These are phyloP conservation scores for Fulica atra DNA, from an alignment of 2,113 vertebrate genomes.

Conservation along the genomic window DNA sequence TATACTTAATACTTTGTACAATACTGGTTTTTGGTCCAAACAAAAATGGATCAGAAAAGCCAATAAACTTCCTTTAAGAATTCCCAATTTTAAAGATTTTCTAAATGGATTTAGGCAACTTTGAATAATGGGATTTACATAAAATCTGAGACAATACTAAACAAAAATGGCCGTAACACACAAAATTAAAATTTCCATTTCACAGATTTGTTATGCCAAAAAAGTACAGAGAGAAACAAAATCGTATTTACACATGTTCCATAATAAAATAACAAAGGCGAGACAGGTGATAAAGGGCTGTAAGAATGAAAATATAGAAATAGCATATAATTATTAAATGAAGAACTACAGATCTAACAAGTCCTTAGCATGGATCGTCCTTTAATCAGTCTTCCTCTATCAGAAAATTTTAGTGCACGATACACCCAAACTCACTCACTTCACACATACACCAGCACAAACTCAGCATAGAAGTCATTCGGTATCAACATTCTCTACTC, in stretches of 20 bases:
- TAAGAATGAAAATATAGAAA: slow-evolving; percentile 84
- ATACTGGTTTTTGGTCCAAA: slow-evolving; percentile 99
- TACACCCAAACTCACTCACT: slow-evolving; percentile 92
- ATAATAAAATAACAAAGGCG: slow-evolving; percentile 91
- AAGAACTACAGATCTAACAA: slow-evolving; percentile 90
- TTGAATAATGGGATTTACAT: slow-evolving; percentile 99
- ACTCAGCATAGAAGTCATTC: slow-evolving; percentile 78
- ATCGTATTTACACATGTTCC: slow-evolving; percentile 93
- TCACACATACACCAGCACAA: slow-evolving; percentile 85
- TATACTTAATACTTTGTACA: slow-evolving; percentile 99
- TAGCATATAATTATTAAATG: slow-evolving; percentile 87
- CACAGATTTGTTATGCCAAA: slow-evolving; percentile 94
- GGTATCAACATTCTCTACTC: slow-evolving; percentile 81
- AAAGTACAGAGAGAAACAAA: slow-evolving; percentile 83
- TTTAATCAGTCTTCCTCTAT: slow-evolving; percentile 82
- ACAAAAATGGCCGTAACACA: slow-evolving; percentile 89
- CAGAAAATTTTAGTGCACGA: slow-evolving; percentile 85
- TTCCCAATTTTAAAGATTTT: slow-evolving; percentile 99
- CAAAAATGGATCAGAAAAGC: slow-evolving; percentile 99
- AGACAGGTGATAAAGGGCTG: slow-evolving; percentile 77
- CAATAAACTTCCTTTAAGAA: slow-evolving; percentile 99
- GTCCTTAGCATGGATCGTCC: slow-evolving; percentile 83
- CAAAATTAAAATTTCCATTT: slow-evolving; percentile 92
- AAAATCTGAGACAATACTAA: slow-evolving; percentile 98
- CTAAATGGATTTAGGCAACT: slow-evolving; percentile 99